Evolutionary conservation across 2,797 vertebrate genomes (phyloP), one percentile per base, ranked within the genome.

Genomic region (Rhyacichthys aspro): DNA sequence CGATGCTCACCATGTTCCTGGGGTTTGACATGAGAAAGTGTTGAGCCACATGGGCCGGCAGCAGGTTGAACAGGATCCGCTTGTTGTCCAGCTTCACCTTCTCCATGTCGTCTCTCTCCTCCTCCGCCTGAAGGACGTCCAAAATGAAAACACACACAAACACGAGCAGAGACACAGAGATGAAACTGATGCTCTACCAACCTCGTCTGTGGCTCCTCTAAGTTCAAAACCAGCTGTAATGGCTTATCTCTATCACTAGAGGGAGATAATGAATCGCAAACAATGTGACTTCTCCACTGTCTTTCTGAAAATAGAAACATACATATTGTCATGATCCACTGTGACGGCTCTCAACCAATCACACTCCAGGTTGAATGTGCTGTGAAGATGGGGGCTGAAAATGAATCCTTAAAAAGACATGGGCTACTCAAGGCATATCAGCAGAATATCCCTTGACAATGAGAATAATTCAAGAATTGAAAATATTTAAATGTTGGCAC

Each of bases 11-110:
- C 98, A 99, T 99, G 84, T 98, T 98, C 67, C 96, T 94, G 75
- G 98, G 98, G 83, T 99, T 99, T 48, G 98, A 99, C 95, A 98
- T 92, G 53, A 99, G 94, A 85, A 99, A 99, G 84, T 99, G 98
- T 60, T 99, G 96, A 48, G 97, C 98, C 59, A 99, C 98, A 0
- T 99, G 98, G 45, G 94, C 97, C 0, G 97, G 97, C 67, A 99
- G 91, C 54, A 99, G 91, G 79, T 99, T 99, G 86, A 99, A 99
- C 61, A 99, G 94, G 78, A 99, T 98, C 84, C 98, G 91, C 83
- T 95, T 97, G 82, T 99, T 99, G 89, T 99, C 98, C 87, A 98
- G 86, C 81, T 99, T 99, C 59, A 99, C 96, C 74, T 94, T 94
- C 77, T 99, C 97, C 98, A 99, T 99, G 83, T 97, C 98, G 1